Percentiles rank a stretch among this genome's conserved stretches.
phyloP scores from a whole-genome alignment of 2,888 invertebrate species.

The Lithodes maja region DNA sequence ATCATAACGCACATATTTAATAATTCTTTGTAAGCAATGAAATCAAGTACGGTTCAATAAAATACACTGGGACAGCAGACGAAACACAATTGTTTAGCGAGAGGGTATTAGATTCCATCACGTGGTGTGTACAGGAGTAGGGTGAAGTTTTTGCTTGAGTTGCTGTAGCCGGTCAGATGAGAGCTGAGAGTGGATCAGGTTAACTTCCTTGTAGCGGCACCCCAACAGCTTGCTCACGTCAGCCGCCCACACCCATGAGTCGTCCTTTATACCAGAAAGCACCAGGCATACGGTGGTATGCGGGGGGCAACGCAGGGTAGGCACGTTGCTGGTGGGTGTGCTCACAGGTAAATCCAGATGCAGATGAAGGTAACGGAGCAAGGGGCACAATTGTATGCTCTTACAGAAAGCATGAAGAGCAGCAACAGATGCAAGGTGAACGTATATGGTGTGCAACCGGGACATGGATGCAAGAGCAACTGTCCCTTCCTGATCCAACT shows the following conservation, averaged over 20 bases:
- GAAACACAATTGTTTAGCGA: neutral
- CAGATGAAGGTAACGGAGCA: constrained; percentile 16
- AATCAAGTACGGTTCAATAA: no score
- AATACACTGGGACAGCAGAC: no score
- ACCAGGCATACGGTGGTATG: neutral
- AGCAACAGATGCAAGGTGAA: constrained; percentile 19
- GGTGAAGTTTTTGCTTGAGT: constrained; percentile 26
- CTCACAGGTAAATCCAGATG: constrained; percentile 9
- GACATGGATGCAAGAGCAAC: constrained; percentile 49
- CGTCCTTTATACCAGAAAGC: constrained; percentile 15
- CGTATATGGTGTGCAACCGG: constrained; percentile 28
- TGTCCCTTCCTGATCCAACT: constrained; percentile 43
- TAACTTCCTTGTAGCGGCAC: neutral
- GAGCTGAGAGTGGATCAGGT: neutral
- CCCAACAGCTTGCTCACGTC: constrained; percentile 3
- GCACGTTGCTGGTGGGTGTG: neutral
- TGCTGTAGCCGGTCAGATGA: constrained; percentile 14
- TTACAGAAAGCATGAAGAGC: constrained; percentile 27
- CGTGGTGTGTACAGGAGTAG: constrained; percentile 24
- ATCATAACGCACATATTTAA: no score
- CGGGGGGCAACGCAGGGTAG: constrained; percentile 3
- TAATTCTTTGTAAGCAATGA: no score
- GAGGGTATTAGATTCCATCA: neutral
- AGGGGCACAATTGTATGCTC: neutral
- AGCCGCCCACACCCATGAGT: constrained; percentile 35